phyloP scores from a whole-genome alignment of 2,797 vertebrate genomes.

The Pipistrellus pygmaeus region DNA sequence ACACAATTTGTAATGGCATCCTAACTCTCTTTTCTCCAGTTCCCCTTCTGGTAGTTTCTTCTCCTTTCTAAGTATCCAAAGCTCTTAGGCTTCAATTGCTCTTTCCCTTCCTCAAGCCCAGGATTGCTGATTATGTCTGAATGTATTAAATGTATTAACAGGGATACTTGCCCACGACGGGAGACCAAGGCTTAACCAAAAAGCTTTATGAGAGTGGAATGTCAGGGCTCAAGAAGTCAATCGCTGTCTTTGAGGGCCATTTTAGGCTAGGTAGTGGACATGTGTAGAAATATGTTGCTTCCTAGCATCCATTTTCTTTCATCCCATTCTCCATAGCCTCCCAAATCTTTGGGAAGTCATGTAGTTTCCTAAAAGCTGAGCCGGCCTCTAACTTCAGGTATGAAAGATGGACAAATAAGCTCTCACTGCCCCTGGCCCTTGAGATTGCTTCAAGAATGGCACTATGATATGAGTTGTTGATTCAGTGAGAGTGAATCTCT shows the following conservation, averaged over 20 bases:
- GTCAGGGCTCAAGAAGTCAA: not conserved
- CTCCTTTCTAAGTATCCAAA: not conserved
- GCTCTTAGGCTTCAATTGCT: not conserved
- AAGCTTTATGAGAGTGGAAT: not conserved
- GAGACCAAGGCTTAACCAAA: not conserved
- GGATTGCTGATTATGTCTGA: not conserved
- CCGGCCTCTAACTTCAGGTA: not conserved
- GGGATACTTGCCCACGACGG: not conserved
- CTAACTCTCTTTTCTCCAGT: not conserved
- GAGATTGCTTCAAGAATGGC: not conserved
- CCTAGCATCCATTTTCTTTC: not conserved
- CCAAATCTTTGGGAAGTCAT: not conserved
- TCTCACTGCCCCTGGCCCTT: not conserved
- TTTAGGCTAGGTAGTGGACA: not conserved
- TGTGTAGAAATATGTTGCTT: not conserved
- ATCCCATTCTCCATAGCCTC: not conserved
- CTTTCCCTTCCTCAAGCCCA: not conserved
- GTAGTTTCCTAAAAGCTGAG: not conserved
- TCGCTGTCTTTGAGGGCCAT: not conserved
- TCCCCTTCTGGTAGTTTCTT: not conserved
- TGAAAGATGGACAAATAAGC: not conserved
- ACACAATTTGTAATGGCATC: not conserved
- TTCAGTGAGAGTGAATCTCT: not conserved
- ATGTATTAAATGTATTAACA: not conserved
- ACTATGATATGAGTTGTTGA: not conserved